phyloP scores from a whole-genome alignment of 2,797 vertebrate genomes.

The Capromys pilorides region DNA sequence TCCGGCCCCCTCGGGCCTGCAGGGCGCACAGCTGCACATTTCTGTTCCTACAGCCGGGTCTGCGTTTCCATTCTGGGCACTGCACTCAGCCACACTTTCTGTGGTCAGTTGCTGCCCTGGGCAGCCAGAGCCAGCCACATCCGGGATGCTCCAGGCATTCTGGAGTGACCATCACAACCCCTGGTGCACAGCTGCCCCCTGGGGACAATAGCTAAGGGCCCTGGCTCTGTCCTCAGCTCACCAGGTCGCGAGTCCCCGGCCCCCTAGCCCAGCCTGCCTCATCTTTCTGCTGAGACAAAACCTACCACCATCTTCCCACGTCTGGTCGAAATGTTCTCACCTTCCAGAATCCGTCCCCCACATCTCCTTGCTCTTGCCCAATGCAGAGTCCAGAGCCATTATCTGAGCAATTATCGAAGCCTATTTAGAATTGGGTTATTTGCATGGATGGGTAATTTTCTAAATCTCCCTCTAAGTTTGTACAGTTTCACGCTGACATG shows the following conservation, averaged over 20 bases:
- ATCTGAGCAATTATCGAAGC: background rate
- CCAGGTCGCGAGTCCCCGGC: background rate
- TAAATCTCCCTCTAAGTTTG: background rate
- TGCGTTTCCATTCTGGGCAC: background rate
- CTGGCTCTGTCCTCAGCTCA: accelerated
- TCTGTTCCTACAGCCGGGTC: background rate
- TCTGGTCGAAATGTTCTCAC: background rate
- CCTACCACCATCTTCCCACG: background rate
- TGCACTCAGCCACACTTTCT: background rate
- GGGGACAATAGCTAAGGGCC: accelerated
- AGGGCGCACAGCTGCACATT: background rate
- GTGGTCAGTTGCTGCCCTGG: background rate
- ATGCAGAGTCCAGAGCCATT: background rate
- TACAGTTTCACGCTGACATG: too few species aligned
- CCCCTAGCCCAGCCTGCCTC: background rate
- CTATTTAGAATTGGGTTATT: background rate
- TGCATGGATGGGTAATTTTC: background rate
- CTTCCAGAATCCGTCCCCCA: background rate
- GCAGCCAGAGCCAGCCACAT: background rate
- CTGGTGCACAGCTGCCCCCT: background rate
- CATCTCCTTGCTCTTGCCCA: background rate
- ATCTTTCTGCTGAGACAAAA: background rate
- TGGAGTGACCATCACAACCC: background rate
- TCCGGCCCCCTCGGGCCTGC: background rate
- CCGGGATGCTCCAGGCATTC: background rate